phyloP scores from a whole-genome alignment of 2,888 invertebrate genomes.

The Melikaiella ostensackeni region DNA sequence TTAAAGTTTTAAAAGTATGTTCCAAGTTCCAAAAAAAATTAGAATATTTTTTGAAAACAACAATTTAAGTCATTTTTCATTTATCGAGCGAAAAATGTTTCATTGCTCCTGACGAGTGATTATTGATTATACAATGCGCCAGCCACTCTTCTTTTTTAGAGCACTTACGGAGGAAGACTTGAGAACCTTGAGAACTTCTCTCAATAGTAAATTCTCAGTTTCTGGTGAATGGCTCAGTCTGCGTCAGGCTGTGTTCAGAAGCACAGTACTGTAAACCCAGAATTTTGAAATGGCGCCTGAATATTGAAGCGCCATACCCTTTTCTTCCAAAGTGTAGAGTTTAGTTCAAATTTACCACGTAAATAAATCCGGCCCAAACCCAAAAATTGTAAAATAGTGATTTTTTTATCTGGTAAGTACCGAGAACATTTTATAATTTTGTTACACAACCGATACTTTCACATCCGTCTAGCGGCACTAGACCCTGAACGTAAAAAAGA shows the following conservation, averaged over 20 bases:
- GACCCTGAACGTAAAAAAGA: not conserved
- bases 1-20: not conserved
- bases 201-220: not conserved
- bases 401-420: constrained; percentile 4
- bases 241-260: not conserved
- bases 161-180: not conserved
- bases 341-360: not conserved
- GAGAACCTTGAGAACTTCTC: not conserved
- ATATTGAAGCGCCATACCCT: not conserved
- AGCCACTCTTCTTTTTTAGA: not conserved
- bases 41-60: not conserved
- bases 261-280: not conserved
- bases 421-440: not conserved
- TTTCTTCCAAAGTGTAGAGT: not conserved
- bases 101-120: not conserved
- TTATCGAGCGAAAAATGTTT: not conserved
- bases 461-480: not conserved
- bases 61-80: not conserved
- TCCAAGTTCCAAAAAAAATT: not conserved
- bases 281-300: constrained; percentile 8
- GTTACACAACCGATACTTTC: not conserved
- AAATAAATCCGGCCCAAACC: not conserved
- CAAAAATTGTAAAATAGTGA: not conserved
- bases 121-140: not conserved
- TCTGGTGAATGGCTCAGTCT: not conserved